These are phyloP conservation scores for Mesitornis unicolor DNA, from an alignment of 2,113 vertebrate species.

Conservation along the genomic window DNA sequence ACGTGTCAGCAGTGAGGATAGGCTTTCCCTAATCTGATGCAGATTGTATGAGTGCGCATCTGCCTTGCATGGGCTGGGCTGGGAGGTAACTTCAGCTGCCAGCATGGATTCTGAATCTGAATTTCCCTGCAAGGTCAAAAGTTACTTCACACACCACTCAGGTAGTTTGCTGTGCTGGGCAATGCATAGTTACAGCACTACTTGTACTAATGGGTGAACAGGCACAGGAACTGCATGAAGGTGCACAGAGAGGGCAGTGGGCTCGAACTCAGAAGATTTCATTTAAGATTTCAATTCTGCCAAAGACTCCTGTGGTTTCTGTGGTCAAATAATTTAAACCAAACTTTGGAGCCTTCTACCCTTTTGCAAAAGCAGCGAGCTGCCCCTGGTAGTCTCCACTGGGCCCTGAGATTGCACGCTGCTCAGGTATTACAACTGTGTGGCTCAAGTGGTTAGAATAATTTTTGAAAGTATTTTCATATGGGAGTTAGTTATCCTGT, in stretches of 20 bases:
- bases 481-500: background rate
- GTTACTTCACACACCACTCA: background rate
- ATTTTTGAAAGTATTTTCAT: background rate
- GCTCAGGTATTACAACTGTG: background rate
- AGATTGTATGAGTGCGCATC: background rate
- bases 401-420: background rate
- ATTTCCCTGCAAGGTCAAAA: background rate
- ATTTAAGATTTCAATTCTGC: background rate
- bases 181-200: background rate
- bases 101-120: background rate
- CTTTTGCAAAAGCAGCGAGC: background rate
- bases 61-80: background rate
- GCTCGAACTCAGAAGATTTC: background rate
- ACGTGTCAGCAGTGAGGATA: background rate
- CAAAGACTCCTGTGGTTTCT: background rate
- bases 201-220: background rate
- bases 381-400: background rate
- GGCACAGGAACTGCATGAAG: background rate
- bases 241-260: background rate
- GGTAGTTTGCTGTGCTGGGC: background rate
- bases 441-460: background rate
- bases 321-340: background rate
- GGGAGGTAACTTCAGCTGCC: background rate
- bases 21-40: background rate
- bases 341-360: background rate